Evolutionary conservation across 2,888 invertebrate genomes (phyloP), one percentile per base, ranked within the genome.

Genomic region (Nemoura dubitans): DNA sequence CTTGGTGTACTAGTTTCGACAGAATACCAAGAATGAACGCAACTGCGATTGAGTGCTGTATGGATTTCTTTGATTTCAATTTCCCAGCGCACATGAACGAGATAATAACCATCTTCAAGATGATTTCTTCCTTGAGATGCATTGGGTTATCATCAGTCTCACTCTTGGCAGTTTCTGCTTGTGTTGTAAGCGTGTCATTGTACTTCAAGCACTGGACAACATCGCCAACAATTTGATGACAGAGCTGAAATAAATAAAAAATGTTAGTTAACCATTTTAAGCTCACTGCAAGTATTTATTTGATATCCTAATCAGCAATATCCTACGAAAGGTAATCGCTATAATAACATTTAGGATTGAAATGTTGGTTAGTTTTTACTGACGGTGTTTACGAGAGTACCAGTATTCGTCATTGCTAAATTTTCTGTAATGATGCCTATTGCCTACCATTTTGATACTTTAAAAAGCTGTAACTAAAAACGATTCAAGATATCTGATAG

Each of bases 11-110:
- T 59, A 96, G 91, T 90, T 96, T 96, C 25, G 96, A 96, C 89
- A 96, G 94, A 88, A 98, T 93, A 29, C 97, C 97, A 84, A 98
- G 93, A 85, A 96, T 94, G 90, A 98, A 97, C 36, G 98, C 97
- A 90, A 96, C 95, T 86, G 96, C 94, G 29, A 96, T 95, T 89
- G 97, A 96, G 80, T 96, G 94, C 90, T 96, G 96, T n/a, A 93
- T 93, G n/a, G 96, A 96, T 90, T 90, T 89, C 85, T 93, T 93
- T 90, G 94, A 94, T 90, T 95, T 94, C 87, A 97, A 92, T 91
- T 96, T 96, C 36, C 95, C 93, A 89, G 97, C 94, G 87, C 96
- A 96, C 90, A 97, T 95, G 86, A 98, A 93, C 89, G 96, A 95
- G 89, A 97, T 96, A 85, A 95, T 94, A 14, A 96, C 94, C 87